Base-by-base conservation (phyloP, 2,888 invertebrate genomes). In the Cynaeus angustus region DNA sequence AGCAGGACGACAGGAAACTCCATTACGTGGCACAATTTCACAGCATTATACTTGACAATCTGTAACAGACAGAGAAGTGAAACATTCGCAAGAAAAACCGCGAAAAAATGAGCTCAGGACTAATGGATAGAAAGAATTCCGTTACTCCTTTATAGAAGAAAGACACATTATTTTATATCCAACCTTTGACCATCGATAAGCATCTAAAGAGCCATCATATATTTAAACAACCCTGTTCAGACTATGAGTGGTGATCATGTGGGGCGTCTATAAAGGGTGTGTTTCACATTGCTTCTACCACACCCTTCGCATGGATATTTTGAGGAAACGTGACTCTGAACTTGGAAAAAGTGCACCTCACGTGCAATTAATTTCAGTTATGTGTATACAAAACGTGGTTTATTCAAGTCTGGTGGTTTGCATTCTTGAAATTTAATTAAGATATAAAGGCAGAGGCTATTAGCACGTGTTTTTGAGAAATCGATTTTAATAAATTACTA, bases 1-100 rank as follows among this genome's bases (percentile, higher is more conserved):
- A 77, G 74, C 74, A 78, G 73, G 70, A 77, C 68, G 52, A 74
- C 75, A 74, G 74, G 64, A 70, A 76, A 72, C 76, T 74, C 77
- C 80, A 80, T 81, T 77, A 75, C 77, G 77, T 43, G 50, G 33
- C 55, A 12, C 68, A 66, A 52, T 10, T 61, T 74, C 71, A 74
- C 71, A 71, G 64, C 70, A 66, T 62, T 65, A 66, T 70, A 53
- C 46, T 67, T 66, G 50, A 61, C 59, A 53, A 65, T 46, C 69
- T 70, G 70, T 10, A 72, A 72, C 66, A 71, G 48, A 68, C 45
- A 48, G 38, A n/a, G 59, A 50, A 48, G 50, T 59, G 50, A 33
- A 33, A 5, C 7, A 28, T 28, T 28, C 7, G 7, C 28, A 28
- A 33, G 33, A 33, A 33, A 33, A 33, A n/a, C 33, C 1, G 33